Evolutionary conservation across 2,113 vertebrate genomes (phyloP).

Genomic region (Bungarus multicinctus): DNA sequence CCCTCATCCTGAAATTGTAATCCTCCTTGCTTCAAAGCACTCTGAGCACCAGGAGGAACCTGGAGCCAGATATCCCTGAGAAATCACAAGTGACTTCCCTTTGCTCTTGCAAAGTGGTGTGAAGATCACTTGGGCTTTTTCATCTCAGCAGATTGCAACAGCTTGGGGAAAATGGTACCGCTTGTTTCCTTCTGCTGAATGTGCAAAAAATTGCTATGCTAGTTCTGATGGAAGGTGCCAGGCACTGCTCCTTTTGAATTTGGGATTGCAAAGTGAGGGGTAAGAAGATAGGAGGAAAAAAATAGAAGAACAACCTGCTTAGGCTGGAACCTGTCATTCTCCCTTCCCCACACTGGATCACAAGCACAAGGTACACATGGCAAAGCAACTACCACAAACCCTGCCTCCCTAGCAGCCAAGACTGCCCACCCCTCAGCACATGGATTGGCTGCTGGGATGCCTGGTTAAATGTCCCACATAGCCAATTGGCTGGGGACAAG

Average conservation of each 20-base stretch:
- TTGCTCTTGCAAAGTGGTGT: neutral
- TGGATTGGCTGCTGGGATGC: too few species aligned
- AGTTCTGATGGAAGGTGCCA: neutral
- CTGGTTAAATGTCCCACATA: neutral
- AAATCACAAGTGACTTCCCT: neutral
- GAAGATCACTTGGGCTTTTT: neutral
- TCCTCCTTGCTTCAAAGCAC: neutral
- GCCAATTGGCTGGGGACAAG: neutral
- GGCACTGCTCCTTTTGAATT: neutral
- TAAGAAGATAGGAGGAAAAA: neutral
- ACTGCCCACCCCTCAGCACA: too few species aligned
- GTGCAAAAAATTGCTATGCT: neutral
- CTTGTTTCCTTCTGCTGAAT: neutral
- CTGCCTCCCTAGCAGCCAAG: too few species aligned
- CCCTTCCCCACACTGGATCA: accelerated
- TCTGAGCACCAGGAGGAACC: neutral
- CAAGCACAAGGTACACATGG: neutral
- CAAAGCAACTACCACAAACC: too few species aligned
- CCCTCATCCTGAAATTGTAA: neutral
- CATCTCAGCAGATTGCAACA: neutral
- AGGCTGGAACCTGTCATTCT: neutral
- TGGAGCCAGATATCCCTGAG: neutral
- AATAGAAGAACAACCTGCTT: neutral
- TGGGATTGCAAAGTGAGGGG: neutral
- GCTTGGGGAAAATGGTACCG: too few species aligned